Percentiles rank a stretch among this genome's conserved stretches.
Conservation (phyloP, 92 coral and sea anemone genomes). For the Porites divaricata region DNA sequence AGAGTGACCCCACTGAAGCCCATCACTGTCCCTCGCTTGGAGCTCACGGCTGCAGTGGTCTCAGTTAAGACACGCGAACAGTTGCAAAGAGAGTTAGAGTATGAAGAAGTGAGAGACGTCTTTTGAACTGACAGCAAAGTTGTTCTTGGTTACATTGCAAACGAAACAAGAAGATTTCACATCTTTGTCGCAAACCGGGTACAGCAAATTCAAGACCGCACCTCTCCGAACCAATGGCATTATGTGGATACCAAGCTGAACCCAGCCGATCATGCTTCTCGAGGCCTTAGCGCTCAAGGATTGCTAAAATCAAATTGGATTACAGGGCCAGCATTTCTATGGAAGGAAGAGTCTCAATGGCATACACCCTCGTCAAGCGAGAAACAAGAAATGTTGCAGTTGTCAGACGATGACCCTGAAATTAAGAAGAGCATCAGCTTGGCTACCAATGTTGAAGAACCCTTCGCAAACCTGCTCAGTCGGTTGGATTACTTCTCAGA, state of each 20-base stretch:
- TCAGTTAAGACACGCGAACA: background rate
- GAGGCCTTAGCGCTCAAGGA: conserved; percentile 2
- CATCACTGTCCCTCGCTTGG: no score
- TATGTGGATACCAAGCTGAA: background rate
- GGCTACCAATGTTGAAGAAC: background rate
- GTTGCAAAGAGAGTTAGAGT: background rate
- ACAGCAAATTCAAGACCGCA: conserved; percentile 9
- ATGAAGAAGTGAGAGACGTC: background rate
- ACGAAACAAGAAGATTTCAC: conserved; percentile 15
- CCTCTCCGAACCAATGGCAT: conserved; percentile 14
- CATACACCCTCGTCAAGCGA: background rate
- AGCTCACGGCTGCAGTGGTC: conserved; percentile 6
- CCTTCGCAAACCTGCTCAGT: conserved; percentile 7
- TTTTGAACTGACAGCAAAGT: conserved; percentile 27
- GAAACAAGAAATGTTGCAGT: background rate
- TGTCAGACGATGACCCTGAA: background rate
- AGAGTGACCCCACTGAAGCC: no score
- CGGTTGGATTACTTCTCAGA: conserved; percentile 32
- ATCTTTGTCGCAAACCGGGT: conserved; percentile 17
- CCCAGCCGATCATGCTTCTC: no score
- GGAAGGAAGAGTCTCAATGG: conserved; percentile 1
- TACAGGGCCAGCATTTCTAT: background rate
- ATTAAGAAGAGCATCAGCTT: background rate
- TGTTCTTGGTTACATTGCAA: conserved; percentile 5
- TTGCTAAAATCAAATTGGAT: background rate